A percentile compares a stretch with the other conserved stretches of the same genome.
These are phyloP conservation scores for Bombycilla garrulus DNA, from an alignment of 2,113 vertebrate genomes.

Conservation along the genomic window DNA sequence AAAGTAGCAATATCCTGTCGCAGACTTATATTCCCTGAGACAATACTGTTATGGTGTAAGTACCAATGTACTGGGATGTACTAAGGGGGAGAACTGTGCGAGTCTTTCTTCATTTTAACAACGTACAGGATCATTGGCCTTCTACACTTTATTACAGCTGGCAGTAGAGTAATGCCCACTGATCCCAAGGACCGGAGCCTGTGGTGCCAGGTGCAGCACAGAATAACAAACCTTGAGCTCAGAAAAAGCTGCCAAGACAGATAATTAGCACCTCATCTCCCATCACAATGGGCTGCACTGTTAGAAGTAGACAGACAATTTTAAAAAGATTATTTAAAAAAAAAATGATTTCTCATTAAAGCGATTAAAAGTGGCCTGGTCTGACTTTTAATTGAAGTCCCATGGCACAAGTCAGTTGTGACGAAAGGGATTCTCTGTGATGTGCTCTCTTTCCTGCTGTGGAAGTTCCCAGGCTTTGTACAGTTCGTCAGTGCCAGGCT, in stretches of 20 bases:
- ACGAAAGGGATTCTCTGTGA: constrained; percentile 53
- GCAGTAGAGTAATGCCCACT: not conserved
- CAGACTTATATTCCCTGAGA: constrained; percentile 44
- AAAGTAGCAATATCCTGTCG: constrained; percentile 49
- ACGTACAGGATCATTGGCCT: not conserved
- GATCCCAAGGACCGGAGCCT: not conserved
- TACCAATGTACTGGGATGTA: not conserved
- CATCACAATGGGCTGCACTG: not conserved
- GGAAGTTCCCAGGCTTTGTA: constrained; percentile 43
- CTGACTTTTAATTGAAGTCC: constrained; percentile 53
- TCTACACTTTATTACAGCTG: not conserved
- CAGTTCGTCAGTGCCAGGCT: not conserved
- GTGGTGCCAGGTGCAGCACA: not conserved
- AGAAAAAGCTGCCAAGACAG: not conserved
- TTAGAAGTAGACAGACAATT: constrained; percentile 1
- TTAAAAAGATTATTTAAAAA: not conserved
- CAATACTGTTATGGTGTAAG: constrained; percentile 44
- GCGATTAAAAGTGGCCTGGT: constrained; percentile 25
- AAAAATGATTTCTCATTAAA: constrained; percentile 17
- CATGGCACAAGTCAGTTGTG: constrained; percentile 32
- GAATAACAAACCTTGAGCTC: not conserved
- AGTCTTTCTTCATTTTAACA: constrained; percentile 54
- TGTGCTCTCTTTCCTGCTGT: constrained; percentile 16
- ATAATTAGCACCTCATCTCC: constrained; percentile 28
- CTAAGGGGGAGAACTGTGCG: not conserved